Evolutionary conservation across 2,113 vertebrate genomes (phyloP), one percentile per base, ranked within the genome.

Genomic region (Aviceda subcristata): DNA sequence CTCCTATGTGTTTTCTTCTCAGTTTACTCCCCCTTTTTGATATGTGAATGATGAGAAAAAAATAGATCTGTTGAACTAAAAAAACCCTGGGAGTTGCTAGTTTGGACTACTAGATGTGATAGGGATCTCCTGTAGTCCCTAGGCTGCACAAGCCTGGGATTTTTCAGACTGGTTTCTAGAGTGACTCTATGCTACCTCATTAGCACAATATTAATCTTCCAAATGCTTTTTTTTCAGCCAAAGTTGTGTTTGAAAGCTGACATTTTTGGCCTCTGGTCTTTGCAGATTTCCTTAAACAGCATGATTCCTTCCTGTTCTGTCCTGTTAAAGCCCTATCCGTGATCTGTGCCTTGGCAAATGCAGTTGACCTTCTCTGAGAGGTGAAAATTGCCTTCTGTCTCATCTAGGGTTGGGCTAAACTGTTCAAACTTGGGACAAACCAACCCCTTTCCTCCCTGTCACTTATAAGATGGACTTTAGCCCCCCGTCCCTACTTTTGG

Each of bases 311-410:
- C 29, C 16, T 43, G 4, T 87, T 90, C 63, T 27, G 12, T 53
- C 51, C 66, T 81, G 45, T 83, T 90, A 56, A 76, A 86, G 48
- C 85, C 45, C 27, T 91, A 36, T 53, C 79, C 15, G 11, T 1
- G 19, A 45, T 77, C 9, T 69, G 45, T 79, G 59, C 45, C 27
- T 91, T 55, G 67, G 59, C 21, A 95, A 91, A 83, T 77, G 74
- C 43, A 95, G 86, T 60, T 92, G 85, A 72, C 43, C 72, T 83
- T 83, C 51, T 87, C 2, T 66, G n/a, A 85, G 76, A 92, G 64
- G 53, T 92, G 71, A 86, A 95, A 89, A 86, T 73, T 82, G 45
- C 59, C 77, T 94, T 97, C 71, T 94, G 20, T 57, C 34, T 95
- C 88, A 80, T 46, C 46, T 81, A 74, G 60, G 56, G 22, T 55